Evolutionary conservation across 2,888 invertebrate species (phyloP).

Genomic region (Clitarchus hookeri): DNA sequence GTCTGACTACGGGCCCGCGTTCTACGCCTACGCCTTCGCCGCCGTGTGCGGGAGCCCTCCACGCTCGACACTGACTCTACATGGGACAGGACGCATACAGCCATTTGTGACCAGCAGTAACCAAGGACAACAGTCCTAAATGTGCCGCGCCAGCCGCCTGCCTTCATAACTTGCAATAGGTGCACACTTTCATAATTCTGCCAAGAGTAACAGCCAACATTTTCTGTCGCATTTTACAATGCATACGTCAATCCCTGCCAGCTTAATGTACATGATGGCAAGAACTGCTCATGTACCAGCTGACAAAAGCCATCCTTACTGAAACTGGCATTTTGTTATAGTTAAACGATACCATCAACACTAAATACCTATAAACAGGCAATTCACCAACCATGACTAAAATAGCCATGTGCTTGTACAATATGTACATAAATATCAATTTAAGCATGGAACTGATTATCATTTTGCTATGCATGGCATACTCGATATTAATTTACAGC

Average conservation of each 20-base stretch:
- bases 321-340: neutral
- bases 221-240: neutral
- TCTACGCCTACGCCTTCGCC: constrained; percentile 54
- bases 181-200: too few species aligned
- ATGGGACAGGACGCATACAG: constrained; percentile 44
- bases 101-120: constrained; percentile 48
- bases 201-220: neutral
- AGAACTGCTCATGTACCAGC: neutral
- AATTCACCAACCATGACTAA: neutral
- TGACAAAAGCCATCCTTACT: neutral
- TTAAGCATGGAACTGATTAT: neutral
- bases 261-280: neutral
- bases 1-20: constrained; percentile 49
- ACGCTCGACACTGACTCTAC: constrained; percentile 65
- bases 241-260: neutral
- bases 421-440: neutral
- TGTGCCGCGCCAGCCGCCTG: neutral
- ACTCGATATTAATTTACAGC: neutral
- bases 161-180: neutral
- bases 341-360: neutral
- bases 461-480: neutral
- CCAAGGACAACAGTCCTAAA: neutral
- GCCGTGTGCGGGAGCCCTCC: constrained; percentile 62
- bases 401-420: neutral
- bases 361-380: neutral